Evolutionary conservation across 2,888 invertebrate genomes (phyloP).

Genomic region (Euzophera pinguis): DNA sequence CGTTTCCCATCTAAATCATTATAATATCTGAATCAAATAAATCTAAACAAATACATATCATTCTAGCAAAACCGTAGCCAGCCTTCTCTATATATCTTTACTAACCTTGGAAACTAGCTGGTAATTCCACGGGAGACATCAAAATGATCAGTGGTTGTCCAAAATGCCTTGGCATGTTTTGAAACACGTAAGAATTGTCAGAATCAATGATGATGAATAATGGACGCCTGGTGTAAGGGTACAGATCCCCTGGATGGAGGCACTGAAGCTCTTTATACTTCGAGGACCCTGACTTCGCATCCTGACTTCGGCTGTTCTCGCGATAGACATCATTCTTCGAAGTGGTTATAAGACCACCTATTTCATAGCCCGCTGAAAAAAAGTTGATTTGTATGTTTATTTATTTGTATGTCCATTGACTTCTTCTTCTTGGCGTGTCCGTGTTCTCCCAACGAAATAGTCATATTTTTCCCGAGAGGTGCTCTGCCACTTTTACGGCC

Average conservation of each 20-base stretch:
- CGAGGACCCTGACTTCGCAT: constrained; percentile 23
- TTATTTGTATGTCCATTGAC: too few species aligned
- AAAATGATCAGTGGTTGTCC: constrained; percentile 95
- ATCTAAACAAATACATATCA: too few species aligned
- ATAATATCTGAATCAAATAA: too few species aligned
- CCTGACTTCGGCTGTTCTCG: constrained; percentile 25
- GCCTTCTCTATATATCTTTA: too few species aligned
- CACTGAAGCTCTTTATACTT: constrained; percentile 84
- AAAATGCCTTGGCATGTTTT: constrained; percentile 93
- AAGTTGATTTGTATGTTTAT: too few species aligned
- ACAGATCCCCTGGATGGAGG: constrained; percentile 95
- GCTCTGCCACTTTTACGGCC: too few species aligned
- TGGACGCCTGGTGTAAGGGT: constrained; percentile 95
- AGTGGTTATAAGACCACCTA: constrained; percentile 94
- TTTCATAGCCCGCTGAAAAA: constrained; percentile 86
- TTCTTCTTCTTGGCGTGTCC: too few species aligned
- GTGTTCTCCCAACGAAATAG: too few species aligned
- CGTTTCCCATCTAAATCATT: too few species aligned
- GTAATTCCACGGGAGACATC: constrained; percentile 95
- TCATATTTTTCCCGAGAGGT: too few species aligned
- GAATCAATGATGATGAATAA: constrained; percentile 97
- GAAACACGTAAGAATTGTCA: constrained; percentile 95
- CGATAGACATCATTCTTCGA: constrained; percentile 87
- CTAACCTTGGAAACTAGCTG: constrained; percentile 91
- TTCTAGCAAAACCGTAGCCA: too few species aligned